Percentiles rank a stretch among this genome's conserved stretches.
These are phyloP conservation scores for Heteractis magnifica DNA, from an alignment of 92 coral and sea anemone species.

Conservation along the genomic window DNA sequence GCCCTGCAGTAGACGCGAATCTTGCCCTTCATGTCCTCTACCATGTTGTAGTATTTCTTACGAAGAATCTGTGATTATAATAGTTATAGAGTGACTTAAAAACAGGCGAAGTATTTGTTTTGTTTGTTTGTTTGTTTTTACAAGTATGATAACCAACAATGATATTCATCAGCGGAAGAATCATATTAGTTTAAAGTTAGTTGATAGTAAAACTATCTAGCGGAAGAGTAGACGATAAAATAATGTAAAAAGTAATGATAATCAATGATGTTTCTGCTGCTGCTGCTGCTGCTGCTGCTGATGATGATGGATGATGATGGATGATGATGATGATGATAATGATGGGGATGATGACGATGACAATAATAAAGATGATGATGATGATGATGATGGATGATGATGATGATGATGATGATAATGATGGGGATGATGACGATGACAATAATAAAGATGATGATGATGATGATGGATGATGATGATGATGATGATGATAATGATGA, in stretches of 20 bases:
- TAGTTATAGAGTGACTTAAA: background rate
- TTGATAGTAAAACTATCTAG: no score
- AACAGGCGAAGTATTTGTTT: no score
- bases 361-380: no score
- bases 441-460: no score
- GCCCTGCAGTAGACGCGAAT: slow-evolving; percentile 96
- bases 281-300: background rate
- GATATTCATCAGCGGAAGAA: no score
- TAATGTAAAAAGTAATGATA: background rate
- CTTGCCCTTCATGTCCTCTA: slow-evolving; percentile 99
- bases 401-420: background rate
- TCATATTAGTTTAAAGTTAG: no score
- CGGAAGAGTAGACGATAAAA: background rate
- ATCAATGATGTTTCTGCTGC: background rate
- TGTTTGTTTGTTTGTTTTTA: no score
- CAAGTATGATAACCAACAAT: no score
- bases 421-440: no score
- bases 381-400: background rate
- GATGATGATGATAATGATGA: background rate
- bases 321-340: no score
- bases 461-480: background rate
- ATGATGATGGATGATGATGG: background rate
- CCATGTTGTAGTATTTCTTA: slow-evolving; percentile 97
- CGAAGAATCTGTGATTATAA: slow-evolving; percentile 70
- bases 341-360: no score